Percentiles rank a stretch among this genome's conserved stretches.
Evolutionary conservation across 2,888 invertebrate species (phyloP).

Genomic region (Yponomeuta malinellus): DNA sequence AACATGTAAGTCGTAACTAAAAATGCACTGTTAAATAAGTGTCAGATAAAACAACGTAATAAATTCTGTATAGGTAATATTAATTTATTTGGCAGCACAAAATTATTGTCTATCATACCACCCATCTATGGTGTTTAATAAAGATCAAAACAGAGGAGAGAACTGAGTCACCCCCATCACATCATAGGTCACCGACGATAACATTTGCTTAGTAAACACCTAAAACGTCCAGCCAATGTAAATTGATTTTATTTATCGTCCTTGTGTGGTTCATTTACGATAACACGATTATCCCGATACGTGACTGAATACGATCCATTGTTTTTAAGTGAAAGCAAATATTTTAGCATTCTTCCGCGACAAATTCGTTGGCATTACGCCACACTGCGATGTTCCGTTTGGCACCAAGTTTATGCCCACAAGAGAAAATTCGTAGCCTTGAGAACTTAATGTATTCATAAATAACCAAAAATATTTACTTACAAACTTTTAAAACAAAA

Average conservation of each 20-base stretch:
- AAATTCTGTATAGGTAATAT: too few species aligned
- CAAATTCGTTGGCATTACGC: constrained; percentile 31
- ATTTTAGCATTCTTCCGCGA: constrained; percentile 35
- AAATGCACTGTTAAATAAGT: too few species aligned
- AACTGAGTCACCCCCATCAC: not conserved
- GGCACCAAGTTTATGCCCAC: constrained; percentile 24
- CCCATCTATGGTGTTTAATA: too few species aligned
- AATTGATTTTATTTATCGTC: constrained; percentile 42
- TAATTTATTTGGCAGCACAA: too few species aligned
- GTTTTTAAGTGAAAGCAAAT: constrained; percentile 47
- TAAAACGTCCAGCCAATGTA: constrained; percentile 46
- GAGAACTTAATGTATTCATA: not conserved
- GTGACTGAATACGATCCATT: constrained; percentile 36
- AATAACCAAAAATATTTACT: too few species aligned
- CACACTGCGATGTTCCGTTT: constrained; percentile 27
- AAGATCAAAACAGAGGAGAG: not conserved
- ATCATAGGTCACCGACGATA: constrained; percentile 27
- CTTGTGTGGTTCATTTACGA: constrained; percentile 37
- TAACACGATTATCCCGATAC: constrained; percentile 51
- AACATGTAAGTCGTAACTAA: too few species aligned
- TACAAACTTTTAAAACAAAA: too few species aligned
- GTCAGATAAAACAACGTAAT: too few species aligned
- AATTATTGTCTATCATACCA: too few species aligned
- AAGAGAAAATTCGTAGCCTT: not conserved
- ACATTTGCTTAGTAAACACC: constrained; percentile 39